phyloP scores from a whole-genome alignment of 92 coral and sea anemone genomes.

The Meandrina meandrites region DNA sequence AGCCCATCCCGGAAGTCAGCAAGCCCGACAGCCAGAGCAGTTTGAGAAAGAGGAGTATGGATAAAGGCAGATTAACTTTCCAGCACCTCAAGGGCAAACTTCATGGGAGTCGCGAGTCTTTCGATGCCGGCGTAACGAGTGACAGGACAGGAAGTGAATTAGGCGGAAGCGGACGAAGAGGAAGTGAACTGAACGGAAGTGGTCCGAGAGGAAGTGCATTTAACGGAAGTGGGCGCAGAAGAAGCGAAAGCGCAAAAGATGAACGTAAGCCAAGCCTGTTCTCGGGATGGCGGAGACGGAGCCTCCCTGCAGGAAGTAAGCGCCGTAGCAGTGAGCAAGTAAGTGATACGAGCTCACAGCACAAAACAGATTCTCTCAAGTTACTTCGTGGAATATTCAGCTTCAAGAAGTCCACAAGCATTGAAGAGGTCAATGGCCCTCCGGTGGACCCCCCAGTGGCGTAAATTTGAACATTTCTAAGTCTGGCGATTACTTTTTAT shows the following conservation, averaged over 20 bases:
- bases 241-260: background rate
- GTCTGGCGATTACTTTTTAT: background rate
- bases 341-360: background rate
- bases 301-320: background rate
- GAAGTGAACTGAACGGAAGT: no score
- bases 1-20: background rate
- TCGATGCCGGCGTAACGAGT: background rate
- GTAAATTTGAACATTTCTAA: background rate
- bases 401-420: conserved; percentile 19
- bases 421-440: background rate
- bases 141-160: background rate
- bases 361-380: background rate
- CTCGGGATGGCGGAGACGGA: background rate
- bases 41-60: background rate
- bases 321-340: background rate
- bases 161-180: background rate
- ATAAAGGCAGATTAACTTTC: background rate
- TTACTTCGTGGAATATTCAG: conserved; percentile 13
- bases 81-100: conserved; percentile 11
- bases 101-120: background rate
- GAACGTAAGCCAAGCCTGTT: background rate
- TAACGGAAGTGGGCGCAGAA: background rate
- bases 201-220: background rate
- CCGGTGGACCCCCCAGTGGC: background rate
- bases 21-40: background rate